phyloP scores from a whole-genome alignment of 2,113 vertebrate species.

The Typhlomys cinereus region DNA sequence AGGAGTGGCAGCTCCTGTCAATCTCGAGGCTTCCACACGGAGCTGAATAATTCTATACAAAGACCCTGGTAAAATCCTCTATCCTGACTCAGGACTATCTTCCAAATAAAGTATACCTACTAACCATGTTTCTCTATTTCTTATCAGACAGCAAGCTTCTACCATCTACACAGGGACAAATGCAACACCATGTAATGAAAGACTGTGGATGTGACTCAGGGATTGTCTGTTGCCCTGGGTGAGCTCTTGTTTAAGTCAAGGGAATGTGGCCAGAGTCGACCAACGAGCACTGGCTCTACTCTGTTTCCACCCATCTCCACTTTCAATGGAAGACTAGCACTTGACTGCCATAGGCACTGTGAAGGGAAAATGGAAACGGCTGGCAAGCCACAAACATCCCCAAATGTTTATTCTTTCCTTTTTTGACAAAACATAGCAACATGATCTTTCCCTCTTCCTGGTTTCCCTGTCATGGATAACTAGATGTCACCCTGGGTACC shows the following conservation, averaged over 20 bases:
- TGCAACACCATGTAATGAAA: fast-evolving
- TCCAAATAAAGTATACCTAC: background rate
- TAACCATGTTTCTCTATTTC: background rate
- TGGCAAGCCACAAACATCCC: background rate
- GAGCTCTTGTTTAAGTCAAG: background rate
- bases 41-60: background rate
- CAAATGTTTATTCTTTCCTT: background rate
- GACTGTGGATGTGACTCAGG: background rate
- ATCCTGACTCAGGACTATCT: no score
- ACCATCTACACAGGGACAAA: background rate
- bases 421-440: background rate
- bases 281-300: background rate
- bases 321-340: background rate
- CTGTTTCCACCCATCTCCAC: background rate
- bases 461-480: background rate
- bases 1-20: background rate
- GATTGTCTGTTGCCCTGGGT: no score
- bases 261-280: background rate
- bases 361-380: background rate
- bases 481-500: background rate
- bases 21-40: fast-evolving
- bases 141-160: background rate
- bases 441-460: background rate
- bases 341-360: background rate
- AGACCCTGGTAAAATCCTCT: background rate